Evolutionary conservation across 2,888 invertebrate genomes (phyloP).

Genomic region (Cybosia mesomella): DNA sequence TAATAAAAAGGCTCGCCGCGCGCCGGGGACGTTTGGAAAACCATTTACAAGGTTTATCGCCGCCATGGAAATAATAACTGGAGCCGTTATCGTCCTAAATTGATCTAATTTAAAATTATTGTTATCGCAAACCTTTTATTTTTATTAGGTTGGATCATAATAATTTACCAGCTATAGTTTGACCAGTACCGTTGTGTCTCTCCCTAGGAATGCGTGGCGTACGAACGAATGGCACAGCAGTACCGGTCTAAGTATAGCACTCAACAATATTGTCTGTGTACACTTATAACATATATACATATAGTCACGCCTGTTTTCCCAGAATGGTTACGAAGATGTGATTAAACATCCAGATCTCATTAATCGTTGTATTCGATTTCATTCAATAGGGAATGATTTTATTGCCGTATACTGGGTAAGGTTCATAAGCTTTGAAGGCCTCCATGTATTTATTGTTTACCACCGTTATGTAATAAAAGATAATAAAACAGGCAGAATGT

Average conservation of each 20-base stretch:
- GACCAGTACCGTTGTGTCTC: no score
- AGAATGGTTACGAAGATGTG: background rate
- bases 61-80: conserved; percentile 86
- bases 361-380: background rate
- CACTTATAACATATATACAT: conserved; percentile 20
- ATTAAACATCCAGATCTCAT: no score
- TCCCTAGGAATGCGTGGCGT: no score
- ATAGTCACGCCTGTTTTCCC: background rate
- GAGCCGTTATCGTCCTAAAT: conserved; percentile 84
- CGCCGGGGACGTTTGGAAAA: conserved; percentile 83
- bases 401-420: background rate
- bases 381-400: background rate
- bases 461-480: no score
- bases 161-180: conserved; percentile 72
- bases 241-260: no score
- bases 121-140: conserved; percentile 83
- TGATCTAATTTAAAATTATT: conserved; percentile 86
- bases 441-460: no score
- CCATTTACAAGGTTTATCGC: conserved; percentile 86
- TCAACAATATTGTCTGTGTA: conserved; percentile 61
- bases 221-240: no score
- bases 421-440: background rate
- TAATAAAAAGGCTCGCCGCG: conserved; percentile 83
- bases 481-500: background rate
- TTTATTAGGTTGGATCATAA: conserved; percentile 79